These are phyloP conservation scores for Anisognathus igniventris DNA, from an alignment of 2,797 vertebrate genomes.

Conservation along the genomic window DNA sequence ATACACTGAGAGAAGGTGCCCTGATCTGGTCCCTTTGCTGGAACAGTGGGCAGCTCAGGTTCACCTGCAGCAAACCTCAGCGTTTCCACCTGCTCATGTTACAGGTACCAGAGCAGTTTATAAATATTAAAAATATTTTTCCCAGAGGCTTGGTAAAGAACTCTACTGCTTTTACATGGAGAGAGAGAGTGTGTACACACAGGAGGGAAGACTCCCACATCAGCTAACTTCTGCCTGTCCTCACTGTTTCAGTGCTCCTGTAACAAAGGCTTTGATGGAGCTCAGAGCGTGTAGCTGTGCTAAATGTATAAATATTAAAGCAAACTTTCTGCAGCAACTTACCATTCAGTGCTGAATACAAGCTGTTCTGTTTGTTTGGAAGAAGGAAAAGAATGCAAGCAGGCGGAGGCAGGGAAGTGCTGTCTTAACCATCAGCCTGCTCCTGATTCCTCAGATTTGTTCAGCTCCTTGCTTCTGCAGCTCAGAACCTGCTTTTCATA, in stretches of 20 bases:
- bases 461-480: neutral
- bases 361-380: slow-evolving; percentile 65
- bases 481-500: slow-evolving; percentile 1
- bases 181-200: neutral
- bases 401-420: neutral
- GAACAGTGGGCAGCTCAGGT: neutral
- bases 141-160: slow-evolving; percentile 40
- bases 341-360: slow-evolving; percentile 61
- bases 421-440: neutral
- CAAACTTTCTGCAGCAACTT: slow-evolving; percentile 63
- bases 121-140: slow-evolving; percentile 69
- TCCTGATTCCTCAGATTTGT: slow-evolving; percentile 2
- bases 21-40: neutral
- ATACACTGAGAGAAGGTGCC: neutral
- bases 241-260: slow-evolving; percentile 37
- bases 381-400: neutral
- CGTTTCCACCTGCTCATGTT: neutral
- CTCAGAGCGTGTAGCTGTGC: slow-evolving; percentile 51
- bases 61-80: slow-evolving; percentile 8
- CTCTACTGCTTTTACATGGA: neutral
- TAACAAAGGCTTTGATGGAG: slow-evolving; percentile 64
- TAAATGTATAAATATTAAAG: slow-evolving; percentile 71
- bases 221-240: slow-evolving; percentile 20
- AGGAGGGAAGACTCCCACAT: neutral
- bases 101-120: slow-evolving; percentile 7